phyloP scores from a whole-genome alignment of 2,797 vertebrate genomes.

The Arnoldichthys spilopterus region DNA sequence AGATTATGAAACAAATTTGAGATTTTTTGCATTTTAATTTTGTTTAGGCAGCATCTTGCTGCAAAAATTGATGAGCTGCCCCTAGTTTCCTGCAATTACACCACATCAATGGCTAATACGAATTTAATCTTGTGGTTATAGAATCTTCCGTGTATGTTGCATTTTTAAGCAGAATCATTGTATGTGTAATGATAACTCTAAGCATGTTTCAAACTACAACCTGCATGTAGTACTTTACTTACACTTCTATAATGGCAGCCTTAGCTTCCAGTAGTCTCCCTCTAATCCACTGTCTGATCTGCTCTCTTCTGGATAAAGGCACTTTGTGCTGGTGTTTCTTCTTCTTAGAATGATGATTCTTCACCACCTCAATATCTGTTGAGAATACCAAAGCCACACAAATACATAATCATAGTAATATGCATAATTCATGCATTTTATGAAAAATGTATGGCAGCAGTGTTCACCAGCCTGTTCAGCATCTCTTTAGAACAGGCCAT shows the following conservation, averaged over 20 bases:
- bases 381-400: constrained; percentile 9
- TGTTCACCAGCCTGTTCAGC: no score
- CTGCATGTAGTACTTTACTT: constrained; percentile 33
- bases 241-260: constrained; percentile 78
- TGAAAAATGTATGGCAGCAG: no score
- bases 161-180: neutral
- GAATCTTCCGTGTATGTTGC: no score
- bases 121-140: no score
- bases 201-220: neutral
- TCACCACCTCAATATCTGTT: constrained; percentile 67
- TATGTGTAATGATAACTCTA: neutral
- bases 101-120: no score
- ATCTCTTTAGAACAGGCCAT: no score
- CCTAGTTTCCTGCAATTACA: no score
- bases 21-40: no score
- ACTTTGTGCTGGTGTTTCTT: constrained; percentile 66
- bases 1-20: no score
- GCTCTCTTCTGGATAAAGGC: constrained; percentile 73
- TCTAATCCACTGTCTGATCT: constrained; percentile 72
- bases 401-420: neutral
- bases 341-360: constrained; percentile 72
- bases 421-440: no score
- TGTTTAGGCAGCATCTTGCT: no score
- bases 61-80: no score
- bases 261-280: constrained; percentile 75